Percentiles rank a stretch among this genome's conserved stretches.
Evolutionary conservation across 2,797 vertebrate species (phyloP).

Genomic region (Gymnothorax reevesii): DNA sequence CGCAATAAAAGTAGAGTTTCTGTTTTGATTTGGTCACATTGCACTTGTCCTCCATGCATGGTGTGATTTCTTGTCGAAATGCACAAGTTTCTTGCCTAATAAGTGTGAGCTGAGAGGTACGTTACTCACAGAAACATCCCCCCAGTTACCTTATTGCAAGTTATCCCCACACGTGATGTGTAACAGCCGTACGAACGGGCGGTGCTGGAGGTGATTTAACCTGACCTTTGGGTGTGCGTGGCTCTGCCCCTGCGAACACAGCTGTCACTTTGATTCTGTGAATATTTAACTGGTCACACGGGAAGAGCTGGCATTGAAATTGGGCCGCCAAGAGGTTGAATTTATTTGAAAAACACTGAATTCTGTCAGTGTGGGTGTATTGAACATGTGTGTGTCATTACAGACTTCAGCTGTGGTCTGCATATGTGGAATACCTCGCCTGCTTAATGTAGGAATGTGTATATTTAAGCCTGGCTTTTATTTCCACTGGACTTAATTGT

Average conservation of each 20-base stretch:
- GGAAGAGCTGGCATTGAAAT: slow-evolving; percentile 56
- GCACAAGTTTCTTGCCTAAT: too few species aligned
- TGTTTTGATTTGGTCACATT: too few species aligned
- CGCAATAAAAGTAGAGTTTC: too few species aligned
- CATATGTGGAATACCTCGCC: slow-evolving; percentile 68
- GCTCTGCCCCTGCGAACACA: slow-evolving; percentile 28
- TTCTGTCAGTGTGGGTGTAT: slow-evolving; percentile 51
- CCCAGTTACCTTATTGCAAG: not conserved
- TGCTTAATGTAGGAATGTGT: slow-evolving; percentile 49
- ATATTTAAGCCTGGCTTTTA: slow-evolving; percentile 59
- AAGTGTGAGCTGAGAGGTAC: too few species aligned
- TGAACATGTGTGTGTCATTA: slow-evolving; percentile 50
- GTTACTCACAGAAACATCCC: not conserved
- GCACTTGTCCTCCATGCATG: too few species aligned
- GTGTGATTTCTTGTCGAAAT: too few species aligned
- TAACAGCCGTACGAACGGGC: not conserved
- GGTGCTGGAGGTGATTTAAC: not conserved
- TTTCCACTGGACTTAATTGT: slow-evolving; percentile 54
- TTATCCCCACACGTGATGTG: not conserved
- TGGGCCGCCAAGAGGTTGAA: slow-evolving; percentile 54
- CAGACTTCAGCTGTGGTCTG: slow-evolving; percentile 61
- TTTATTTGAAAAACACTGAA: slow-evolving; percentile 58
- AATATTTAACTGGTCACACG: slow-evolving; percentile 55
- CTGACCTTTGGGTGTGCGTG: not conserved
- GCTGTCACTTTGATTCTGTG: slow-evolving; percentile 63